Evolutionary conservation across 2,797 vertebrate genomes (phyloP), one percentile per base, ranked within the genome.

Genomic region (Crenichthys baileyi): DNA sequence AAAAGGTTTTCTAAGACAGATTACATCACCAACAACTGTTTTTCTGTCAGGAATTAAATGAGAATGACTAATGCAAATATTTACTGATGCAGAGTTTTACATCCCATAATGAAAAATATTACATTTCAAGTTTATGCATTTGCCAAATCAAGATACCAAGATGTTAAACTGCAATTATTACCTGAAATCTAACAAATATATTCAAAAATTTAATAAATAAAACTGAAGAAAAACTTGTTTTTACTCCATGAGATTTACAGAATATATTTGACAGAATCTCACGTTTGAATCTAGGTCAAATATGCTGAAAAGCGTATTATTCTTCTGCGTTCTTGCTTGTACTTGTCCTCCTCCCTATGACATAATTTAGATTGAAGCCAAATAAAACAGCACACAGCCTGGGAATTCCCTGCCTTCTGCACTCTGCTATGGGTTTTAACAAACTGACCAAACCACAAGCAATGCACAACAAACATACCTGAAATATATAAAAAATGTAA

Each of bases 351-450:
- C 61, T 65, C 31, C 31, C 67, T n/a, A 13, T 46, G 41, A 44
- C 39, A 46, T 70, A 44, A 70, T 70, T 46, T 13, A 44, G 9
- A 41, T 4, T 13, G 63, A 41, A 67, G 67, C 41, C 41, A 70
- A 70, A 44, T 26, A 70, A 70, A 46, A 70, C 67, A 41, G 44
- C 67, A 26, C 67, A 1, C 39, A 9, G 39, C 65, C 65, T 68
- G 65, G 65, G 39, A 68, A 68, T 39, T 41, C 39, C 65, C 65
- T n/a, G 65, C 65, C 20, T 7, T n/a, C 65, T 68, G 65, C 24
- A 41, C 36, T 36, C 61, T 39, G 9, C 36, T 65, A 18, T 0
- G 20, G 36, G 7, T 61, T 67, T 67, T 41, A 41, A 41, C 36
- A 67, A 67, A 67, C 36, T 36, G 24, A 41, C 36, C 36, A 41